These are phyloP conservation scores for Eupleurogrammus muticus DNA, from an alignment of 2,797 vertebrate genomes.

Conservation along the genomic window DNA sequence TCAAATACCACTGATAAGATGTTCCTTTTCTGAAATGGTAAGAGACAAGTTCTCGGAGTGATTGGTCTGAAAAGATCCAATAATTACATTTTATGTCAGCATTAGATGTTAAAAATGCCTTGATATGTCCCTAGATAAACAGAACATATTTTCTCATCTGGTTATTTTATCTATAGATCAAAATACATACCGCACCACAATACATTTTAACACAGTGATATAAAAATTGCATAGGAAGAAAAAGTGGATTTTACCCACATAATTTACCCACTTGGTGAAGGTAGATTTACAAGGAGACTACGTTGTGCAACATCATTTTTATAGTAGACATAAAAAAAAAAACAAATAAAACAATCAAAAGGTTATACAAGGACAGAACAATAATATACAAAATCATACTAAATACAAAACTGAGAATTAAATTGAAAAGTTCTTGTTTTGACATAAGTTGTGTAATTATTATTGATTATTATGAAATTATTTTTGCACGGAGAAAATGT, in stretches of 20 bases:
- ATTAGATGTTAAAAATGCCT: no score
- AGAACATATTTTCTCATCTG: not conserved
- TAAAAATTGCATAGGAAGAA: not conserved
- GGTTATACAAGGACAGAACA: not conserved
- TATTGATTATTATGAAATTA: not conserved
- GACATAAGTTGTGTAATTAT: not conserved
- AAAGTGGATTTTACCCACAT: not conserved
- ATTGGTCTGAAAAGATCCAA: not conserved
- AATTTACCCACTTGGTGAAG: not conserved
- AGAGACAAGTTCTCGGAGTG: not conserved
- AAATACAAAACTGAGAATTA: not conserved
- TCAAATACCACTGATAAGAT: not conserved
- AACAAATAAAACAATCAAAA: not conserved
- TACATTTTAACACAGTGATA: not conserved
- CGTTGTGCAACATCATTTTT: not conserved
- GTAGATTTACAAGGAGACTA: not conserved
- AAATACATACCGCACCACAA: not conserved
- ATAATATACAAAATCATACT: not conserved
- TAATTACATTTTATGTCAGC: not conserved
- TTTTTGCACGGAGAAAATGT: not conserved
- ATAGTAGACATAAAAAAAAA: not conserved
- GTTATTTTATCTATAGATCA: not conserved
- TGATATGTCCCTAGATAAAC: not conserved
- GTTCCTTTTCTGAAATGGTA: conserved; percentile 43
- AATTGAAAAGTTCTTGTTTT: not conserved